Percentiles rank a stretch among this genome's conserved stretches.
phyloP scores from a whole-genome alignment of 2,888 invertebrate genomes.

The Pachydiplax longipennis region DNA sequence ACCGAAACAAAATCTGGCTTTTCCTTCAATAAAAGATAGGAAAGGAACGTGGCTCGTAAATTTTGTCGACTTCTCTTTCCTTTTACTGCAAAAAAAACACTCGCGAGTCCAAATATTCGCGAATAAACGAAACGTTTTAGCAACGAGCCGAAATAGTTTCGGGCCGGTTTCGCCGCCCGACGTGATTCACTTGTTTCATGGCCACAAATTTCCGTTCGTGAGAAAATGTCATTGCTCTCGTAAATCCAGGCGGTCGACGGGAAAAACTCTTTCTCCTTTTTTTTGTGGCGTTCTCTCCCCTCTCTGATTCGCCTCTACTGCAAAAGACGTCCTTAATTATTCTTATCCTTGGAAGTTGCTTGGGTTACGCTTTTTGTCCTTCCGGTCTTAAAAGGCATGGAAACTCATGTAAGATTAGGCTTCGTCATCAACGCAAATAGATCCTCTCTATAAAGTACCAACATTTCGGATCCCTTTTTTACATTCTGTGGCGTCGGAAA shows the following conservation, averaged over 20 bases:
- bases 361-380: too few relatives aligned
- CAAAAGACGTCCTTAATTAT: too few relatives aligned
- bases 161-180: neutral
- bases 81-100: neutral
- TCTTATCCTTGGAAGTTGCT: too few relatives aligned
- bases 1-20: too few relatives aligned
- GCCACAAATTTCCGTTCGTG: neutral
- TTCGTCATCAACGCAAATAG: too few relatives aligned
- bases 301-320: too few relatives aligned
- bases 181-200: neutral
- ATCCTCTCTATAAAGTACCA: too few relatives aligned
- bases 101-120: neutral
- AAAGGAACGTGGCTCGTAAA: neutral
- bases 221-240: neutral
- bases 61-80: neutral
- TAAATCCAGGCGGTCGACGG: neutral
- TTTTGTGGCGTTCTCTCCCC: neutral
- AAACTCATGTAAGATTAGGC: too few relatives aligned
- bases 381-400: too few relatives aligned
- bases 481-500: too few relatives aligned
- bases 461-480: too few relatives aligned
- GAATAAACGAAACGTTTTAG: neutral
- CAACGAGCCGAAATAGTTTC: neutral
- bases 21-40: too few relatives aligned
- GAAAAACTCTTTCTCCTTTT: neutral